Percentiles rank a stretch among this genome's conserved stretches.
Evolutionary conservation across 1,140 invertebrate species (phyloP).

Genomic region (Neodiprion fabricii): DNA sequence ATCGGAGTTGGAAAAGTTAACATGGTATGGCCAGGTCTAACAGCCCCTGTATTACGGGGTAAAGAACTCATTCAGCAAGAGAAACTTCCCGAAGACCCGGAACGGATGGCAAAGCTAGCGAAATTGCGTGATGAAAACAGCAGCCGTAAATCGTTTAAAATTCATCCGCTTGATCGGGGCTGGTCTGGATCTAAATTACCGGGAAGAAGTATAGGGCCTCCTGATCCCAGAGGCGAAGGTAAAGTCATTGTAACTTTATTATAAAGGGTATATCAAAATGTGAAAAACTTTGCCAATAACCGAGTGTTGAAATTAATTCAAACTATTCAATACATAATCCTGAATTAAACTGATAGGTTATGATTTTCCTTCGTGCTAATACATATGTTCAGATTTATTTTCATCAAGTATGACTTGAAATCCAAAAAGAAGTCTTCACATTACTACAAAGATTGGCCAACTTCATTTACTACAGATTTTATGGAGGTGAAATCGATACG

Average conservation of each 20-base stretch:
- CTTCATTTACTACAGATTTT: too few species aligned
- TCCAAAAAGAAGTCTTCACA: too few species aligned
- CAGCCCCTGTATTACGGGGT: conserved; percentile 80
- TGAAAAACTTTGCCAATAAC: conserved; percentile 17
- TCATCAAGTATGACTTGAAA: too few species aligned
- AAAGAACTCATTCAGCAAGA: conserved; percentile 76
- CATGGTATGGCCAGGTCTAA: conserved; percentile 92
- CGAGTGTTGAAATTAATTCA: conserved; percentile 2
- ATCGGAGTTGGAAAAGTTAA: conserved; percentile 87
- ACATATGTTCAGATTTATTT: too few species aligned
- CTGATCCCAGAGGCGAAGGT: conserved; percentile 83
- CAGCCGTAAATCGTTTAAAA: conserved; percentile 65
- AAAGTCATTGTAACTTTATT: conserved; percentile 22
- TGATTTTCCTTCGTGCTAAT: background rate
- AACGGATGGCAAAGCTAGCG: conserved; percentile 73
- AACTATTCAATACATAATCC: conserved; percentile 8
- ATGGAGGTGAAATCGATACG: too few species aligned
- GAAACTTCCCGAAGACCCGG: conserved; percentile 73
- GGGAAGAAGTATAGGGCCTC: conserved; percentile 86
- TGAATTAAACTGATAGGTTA: conserved; percentile 21
- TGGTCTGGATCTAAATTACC: conserved; percentile 85
- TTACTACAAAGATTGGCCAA: too few species aligned
- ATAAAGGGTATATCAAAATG: background rate
- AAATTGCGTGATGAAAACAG: conserved; percentile 77
- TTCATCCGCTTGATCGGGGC: conserved; percentile 85